Evolutionary conservation across 2,797 vertebrate species (phyloP).

Genomic region (Euthynnus affinis): DNA sequence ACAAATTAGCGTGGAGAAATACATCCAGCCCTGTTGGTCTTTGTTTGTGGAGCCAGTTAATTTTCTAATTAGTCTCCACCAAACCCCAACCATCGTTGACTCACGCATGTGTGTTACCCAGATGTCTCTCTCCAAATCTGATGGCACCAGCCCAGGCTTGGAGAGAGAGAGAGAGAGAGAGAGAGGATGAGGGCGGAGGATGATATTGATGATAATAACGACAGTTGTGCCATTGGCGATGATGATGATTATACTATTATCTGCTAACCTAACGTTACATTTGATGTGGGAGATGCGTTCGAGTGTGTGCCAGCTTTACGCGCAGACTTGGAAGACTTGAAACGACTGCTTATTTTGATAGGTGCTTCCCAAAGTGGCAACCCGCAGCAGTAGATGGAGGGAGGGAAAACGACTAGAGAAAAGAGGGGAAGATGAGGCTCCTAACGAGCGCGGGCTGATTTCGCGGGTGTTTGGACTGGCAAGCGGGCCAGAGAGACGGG

Average conservation of each 20-base stretch:
- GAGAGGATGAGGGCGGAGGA: not conserved
- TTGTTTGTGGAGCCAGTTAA: conserved; percentile 72
- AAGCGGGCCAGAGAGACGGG: not conserved
- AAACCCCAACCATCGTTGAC: conserved; percentile 40
- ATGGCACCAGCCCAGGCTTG: not conserved
- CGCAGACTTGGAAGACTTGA: conserved; percentile 31
- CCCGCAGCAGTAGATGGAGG: conserved; percentile 42
- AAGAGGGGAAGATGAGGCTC: conserved; percentile 14
- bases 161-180: conserved; percentile 13
- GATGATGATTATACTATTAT: conserved; percentile 18
- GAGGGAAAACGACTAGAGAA: conserved; percentile 4
- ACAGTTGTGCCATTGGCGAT: not conserved
- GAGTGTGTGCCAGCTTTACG: not conserved
- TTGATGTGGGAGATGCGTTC: conserved; percentile 18
- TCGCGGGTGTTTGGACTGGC: conserved; percentile 70
- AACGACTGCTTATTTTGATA: conserved; percentile 69
- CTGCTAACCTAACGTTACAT: conserved; percentile 1
- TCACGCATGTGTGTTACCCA: conserved; percentile 57
- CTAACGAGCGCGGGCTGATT: conserved; percentile 56
- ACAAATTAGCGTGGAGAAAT: conserved; percentile 51
- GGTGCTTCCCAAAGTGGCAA: conserved; percentile 42
- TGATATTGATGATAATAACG: not conserved
- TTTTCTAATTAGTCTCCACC: conserved; percentile 72
- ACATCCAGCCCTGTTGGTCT: conserved; percentile 27
- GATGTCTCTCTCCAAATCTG: conserved; percentile 56